These are phyloP conservation scores for Propsilocerus akamusi DNA, from an alignment of 1,140 invertebrate species.

Conservation along the genomic window DNA sequence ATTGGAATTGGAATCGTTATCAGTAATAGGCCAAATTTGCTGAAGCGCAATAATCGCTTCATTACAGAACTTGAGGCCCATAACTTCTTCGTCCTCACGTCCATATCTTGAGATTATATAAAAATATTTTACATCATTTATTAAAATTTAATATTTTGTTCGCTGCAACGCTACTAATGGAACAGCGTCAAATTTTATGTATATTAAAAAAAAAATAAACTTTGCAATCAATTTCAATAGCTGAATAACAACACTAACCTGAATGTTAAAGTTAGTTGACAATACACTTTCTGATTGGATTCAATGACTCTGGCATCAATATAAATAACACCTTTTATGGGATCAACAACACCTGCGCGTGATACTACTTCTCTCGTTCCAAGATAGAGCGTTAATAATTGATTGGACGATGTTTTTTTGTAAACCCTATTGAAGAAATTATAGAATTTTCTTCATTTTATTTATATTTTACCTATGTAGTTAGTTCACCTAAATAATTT, in stretches of 20 bases:
- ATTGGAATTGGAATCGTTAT: conserved; percentile 27
- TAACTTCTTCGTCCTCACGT: conserved; percentile 79
- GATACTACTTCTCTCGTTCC: conserved; percentile 58
- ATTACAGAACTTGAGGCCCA: conserved; percentile 83
- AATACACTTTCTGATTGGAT: conserved; percentile 49
- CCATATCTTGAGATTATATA: conserved; percentile 43
- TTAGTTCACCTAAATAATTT: too few species aligned
- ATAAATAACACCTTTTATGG: conserved; percentile 57
- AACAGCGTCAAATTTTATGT: neutral
- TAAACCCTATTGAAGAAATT: conserved; percentile 10
- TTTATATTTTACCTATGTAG: too few species aligned
- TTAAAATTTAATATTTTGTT: neutral
- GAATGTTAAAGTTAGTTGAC: conserved; percentile 70
- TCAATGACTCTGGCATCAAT: conserved; percentile 43
- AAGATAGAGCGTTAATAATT: conserved; percentile 62
- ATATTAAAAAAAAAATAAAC: neutral
- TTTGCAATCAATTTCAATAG: neutral
- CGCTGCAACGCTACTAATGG: too few species aligned
- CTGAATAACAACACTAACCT: conserved; percentile 26
- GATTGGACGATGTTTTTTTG: conserved; percentile 59
- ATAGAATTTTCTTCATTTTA: neutral
- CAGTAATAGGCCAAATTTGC: conserved; percentile 55
- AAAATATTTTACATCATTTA: neutral
- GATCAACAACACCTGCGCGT: conserved; percentile 47
- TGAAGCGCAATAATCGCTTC: conserved; percentile 72